These are phyloP conservation scores for Lycaon pictus DNA, from an alignment of 2,113 vertebrate genomes.

Conservation along the genomic window DNA sequence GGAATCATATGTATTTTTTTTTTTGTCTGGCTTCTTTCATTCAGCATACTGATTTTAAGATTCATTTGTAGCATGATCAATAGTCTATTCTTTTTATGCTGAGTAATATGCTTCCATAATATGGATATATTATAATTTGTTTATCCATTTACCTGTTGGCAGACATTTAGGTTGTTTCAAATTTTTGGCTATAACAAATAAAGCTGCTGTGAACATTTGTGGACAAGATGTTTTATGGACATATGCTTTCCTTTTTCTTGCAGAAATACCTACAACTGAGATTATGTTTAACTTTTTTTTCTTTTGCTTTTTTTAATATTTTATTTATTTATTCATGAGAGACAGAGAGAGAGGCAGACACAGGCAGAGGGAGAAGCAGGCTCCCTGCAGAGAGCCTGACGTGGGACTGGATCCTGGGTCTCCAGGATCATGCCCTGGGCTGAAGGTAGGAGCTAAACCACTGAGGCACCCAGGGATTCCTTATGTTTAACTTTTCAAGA, in stretches of 20 bases:
- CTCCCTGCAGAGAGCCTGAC: too few relatives aligned
- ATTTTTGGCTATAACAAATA: background rate
- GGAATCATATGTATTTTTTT: background rate
- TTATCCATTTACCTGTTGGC: background rate
- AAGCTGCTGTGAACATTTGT: background rate
- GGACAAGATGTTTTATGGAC: background rate
- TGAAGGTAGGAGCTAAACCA: too few relatives aligned
- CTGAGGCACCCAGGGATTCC: too few relatives aligned
- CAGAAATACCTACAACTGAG: background rate
- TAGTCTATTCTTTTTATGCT: background rate
- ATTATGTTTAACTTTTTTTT: constrained; percentile 19
- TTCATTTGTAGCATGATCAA: background rate
- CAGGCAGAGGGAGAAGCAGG: too few relatives aligned
- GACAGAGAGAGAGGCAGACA: too few relatives aligned
- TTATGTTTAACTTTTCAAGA: constrained; percentile 16
- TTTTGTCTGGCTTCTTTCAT: background rate
- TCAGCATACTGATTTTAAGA: background rate
- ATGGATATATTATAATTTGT: background rate
- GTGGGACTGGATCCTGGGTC: too few relatives aligned
- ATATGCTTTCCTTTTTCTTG: background rate
- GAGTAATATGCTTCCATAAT: background rate
- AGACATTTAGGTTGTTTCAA: background rate
- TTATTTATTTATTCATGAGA: too few relatives aligned
- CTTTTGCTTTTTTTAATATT: too few relatives aligned
- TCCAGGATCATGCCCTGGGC: too few relatives aligned